phyloP scores from a whole-genome alignment of 2,797 vertebrate species.

The Limnodromus scolopaceus region DNA sequence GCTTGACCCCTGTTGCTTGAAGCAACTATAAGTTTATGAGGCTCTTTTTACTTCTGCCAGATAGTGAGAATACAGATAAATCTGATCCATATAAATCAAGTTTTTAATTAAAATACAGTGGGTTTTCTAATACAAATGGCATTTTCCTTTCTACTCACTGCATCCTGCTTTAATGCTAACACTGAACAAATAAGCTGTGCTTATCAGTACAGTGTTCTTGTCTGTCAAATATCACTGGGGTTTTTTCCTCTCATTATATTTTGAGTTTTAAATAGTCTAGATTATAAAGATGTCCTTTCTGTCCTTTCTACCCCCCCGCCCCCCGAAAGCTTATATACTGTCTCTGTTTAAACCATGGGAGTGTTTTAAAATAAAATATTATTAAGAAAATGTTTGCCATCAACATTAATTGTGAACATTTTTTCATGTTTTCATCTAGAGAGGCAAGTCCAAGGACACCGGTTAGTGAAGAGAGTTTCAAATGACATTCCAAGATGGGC shows the following conservation, averaged over 20 bases:
- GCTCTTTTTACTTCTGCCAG: constrained; percentile 28
- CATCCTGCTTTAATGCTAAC: background rate
- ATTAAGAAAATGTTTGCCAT: background rate
- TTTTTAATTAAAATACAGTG: constrained; percentile 60
- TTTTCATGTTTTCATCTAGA: constrained; percentile 4
- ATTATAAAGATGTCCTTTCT: background rate
- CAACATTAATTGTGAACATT: constrained; percentile 4
- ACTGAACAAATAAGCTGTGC: background rate
- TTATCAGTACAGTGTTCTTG: background rate
- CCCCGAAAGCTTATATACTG: background rate
- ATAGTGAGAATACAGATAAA: constrained; percentile 40
- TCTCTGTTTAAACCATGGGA: background rate
- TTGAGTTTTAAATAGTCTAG: background rate
- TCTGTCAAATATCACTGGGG: background rate
- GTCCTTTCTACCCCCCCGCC: too few relatives aligned
- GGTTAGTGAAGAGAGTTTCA: background rate
- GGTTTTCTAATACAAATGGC: constrained; percentile 19
- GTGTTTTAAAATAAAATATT: constrained; percentile 26
- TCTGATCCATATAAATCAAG: constrained; percentile 39
- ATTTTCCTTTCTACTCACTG: constrained; percentile 12
- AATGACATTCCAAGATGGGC: background rate
- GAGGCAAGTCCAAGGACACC: background rate
- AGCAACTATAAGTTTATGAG: background rate
- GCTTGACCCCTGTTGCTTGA: constrained; percentile 22
- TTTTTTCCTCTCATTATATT: background rate